A percentile compares a stretch with the other conserved stretches of the same genome.
Evolutionary conservation across 2,888 invertebrate species (phyloP).

Genomic region (Plebejus melissa): DNA sequence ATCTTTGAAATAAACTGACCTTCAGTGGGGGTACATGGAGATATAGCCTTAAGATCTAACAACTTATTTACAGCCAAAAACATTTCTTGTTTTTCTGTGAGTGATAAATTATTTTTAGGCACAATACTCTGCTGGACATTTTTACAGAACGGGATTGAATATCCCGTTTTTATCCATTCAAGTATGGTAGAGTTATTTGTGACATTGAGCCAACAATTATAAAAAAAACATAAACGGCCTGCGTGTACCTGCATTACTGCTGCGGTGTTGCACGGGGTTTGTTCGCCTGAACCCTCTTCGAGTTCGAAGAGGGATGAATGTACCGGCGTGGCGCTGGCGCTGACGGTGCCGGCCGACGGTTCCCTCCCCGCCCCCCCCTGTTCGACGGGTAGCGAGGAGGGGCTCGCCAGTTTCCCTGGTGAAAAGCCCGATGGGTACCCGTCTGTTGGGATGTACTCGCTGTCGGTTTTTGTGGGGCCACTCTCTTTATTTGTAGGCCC

Average conservation of each 20-base stretch:
- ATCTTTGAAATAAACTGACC: slow-evolving; percentile 9
- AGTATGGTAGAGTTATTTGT: background rate
- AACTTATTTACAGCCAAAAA: background rate
- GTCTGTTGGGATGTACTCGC: background rate
- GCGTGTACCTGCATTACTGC: background rate
- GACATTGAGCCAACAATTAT: slow-evolving; percentile 5
- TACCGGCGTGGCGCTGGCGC: background rate
- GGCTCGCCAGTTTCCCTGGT: background rate
- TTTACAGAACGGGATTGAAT: background rate
- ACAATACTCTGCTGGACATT: background rate
- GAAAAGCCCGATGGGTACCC: background rate
- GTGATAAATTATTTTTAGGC: slow-evolving; percentile 1
- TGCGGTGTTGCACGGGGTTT: background rate
- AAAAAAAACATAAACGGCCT: background rate
- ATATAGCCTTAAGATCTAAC: background rate
- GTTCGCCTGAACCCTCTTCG: background rate
- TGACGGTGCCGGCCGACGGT: background rate
- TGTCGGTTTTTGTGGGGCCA: background rate
- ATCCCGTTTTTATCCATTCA: background rate
- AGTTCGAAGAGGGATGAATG: background rate
- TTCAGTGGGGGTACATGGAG: background rate
- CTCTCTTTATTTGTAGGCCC: slow-evolving; percentile 10
- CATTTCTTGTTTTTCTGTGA: background rate
- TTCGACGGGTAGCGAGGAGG: background rate
- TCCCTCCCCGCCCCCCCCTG: background rate